A percentile compares a stretch with the other conserved stretches of the same genome.
phyloP scores from a whole-genome alignment of 2,113 vertebrate species.

The Aptenodytes forsteri region DNA sequence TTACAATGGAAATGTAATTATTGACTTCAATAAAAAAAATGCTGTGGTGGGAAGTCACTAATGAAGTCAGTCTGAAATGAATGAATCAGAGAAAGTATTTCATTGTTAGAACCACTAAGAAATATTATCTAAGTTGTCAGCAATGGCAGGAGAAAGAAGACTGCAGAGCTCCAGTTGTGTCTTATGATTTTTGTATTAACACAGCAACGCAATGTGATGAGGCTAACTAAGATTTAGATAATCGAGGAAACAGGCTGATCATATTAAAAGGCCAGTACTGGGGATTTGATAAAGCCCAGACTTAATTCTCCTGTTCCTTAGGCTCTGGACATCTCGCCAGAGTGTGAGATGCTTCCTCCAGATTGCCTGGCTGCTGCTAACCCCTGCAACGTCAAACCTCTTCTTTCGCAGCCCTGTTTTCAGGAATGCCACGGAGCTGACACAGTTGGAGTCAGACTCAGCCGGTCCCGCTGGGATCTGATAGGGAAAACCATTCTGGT shows the following conservation, averaged over 20 bases:
- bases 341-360: not conserved
- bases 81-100: not conserved
- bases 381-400: not conserved
- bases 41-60: not conserved
- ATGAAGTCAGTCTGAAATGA: not conserved
- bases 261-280: not conserved
- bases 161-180: not conserved
- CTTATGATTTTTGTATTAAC: not conserved
- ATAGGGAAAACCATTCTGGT: conserved; percentile 22
- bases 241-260: not conserved
- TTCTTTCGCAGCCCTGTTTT: not conserved
- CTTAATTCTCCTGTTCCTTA: not conserved
- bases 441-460: not conserved
- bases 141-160: not conserved
- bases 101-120: not conserved
- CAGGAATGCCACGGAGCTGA: not conserved
- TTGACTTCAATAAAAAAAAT: not conserved
- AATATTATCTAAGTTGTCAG: not conserved
- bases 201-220: not conserved
- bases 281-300: not conserved
- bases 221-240: not conserved
- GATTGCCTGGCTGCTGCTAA: not conserved
- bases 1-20: not conserved
- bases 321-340: not conserved
- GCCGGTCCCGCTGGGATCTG: not conserved